phyloP scores from a whole-genome alignment of 2,113 vertebrate species.

The Oreochromis spilurus region DNA sequence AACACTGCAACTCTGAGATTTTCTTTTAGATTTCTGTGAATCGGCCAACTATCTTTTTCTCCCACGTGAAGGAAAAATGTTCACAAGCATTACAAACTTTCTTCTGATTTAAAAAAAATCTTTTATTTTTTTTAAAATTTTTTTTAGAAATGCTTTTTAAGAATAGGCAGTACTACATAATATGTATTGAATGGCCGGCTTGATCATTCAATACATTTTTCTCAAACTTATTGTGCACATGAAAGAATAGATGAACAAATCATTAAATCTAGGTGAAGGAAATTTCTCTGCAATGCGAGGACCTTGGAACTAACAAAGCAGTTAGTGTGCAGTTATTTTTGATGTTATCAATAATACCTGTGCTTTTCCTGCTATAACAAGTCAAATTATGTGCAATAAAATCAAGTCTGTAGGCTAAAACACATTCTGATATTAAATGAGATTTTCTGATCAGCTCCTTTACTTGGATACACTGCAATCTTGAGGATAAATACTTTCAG shows the following conservation, averaged over 20 bases:
- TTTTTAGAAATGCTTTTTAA: background rate
- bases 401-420: background rate
- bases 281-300: background rate
- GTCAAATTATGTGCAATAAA: background rate
- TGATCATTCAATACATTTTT: background rate
- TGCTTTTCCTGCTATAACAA: background rate
- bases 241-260: background rate
- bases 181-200: no score
- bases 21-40: background rate
- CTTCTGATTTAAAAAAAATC: accelerated
- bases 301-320: background rate
- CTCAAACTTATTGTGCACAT: background rate
- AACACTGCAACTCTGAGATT: background rate
- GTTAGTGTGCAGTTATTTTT: background rate
- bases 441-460: background rate
- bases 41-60: background rate
- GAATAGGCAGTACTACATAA: background rate
- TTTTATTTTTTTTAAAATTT: accelerated
- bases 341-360: background rate
- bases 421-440: background rate
- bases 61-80: background rate
- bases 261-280: background rate
- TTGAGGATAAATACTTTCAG: background rate
- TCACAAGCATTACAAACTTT: background rate
- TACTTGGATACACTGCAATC: background rate